phyloP scores from a whole-genome alignment of 2,888 invertebrate species.

The Adelognathus sp. region DNA sequence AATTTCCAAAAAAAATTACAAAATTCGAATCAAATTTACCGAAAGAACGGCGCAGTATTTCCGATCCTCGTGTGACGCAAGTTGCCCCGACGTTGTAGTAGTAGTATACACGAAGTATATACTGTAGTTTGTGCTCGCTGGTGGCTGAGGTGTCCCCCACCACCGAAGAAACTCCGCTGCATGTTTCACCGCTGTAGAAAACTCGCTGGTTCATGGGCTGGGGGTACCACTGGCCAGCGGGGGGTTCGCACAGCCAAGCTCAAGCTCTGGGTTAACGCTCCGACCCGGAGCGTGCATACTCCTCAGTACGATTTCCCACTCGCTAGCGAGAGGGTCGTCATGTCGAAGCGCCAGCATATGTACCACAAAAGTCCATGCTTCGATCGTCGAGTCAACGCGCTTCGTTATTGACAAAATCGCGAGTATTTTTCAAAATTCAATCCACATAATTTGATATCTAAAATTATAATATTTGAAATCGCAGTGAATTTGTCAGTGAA shows the following conservation, averaged over 20 bases:
- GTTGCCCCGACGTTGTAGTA: slow-evolving; percentile 39
- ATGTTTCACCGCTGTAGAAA: background rate
- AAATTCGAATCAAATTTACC: background rate
- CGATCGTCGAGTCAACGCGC: background rate
- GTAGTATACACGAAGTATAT: background rate
- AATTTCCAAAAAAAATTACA: background rate
- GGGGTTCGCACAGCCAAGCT: slow-evolving; percentile 34
- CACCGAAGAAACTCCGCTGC: background rate
- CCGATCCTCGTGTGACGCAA: slow-evolving; percentile 48
- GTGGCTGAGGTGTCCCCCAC: background rate
- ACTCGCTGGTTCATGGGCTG: background rate
- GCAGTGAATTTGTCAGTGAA: background rate
- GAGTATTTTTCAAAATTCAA: too few relatives aligned
- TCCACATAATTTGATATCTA: background rate
- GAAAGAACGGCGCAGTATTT: slow-evolving; percentile 18
- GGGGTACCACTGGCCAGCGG: background rate
- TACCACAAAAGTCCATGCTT: slow-evolving; percentile 2
- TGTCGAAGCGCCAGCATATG: slow-evolving; percentile 60
- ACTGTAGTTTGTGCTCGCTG: slow-evolving; percentile 1
- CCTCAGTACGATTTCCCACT: slow-evolving; percentile 69
- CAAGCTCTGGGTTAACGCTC: slow-evolving; percentile 60
- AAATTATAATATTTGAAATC: background rate
- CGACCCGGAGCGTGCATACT: slow-evolving; percentile 20
- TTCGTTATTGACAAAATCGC: background rate
- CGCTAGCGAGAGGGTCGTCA: slow-evolving; percentile 61